Conservation (phyloP, 35 echinoderm and acorn worm genomes). For the Apostichopus japonicus region DNA sequence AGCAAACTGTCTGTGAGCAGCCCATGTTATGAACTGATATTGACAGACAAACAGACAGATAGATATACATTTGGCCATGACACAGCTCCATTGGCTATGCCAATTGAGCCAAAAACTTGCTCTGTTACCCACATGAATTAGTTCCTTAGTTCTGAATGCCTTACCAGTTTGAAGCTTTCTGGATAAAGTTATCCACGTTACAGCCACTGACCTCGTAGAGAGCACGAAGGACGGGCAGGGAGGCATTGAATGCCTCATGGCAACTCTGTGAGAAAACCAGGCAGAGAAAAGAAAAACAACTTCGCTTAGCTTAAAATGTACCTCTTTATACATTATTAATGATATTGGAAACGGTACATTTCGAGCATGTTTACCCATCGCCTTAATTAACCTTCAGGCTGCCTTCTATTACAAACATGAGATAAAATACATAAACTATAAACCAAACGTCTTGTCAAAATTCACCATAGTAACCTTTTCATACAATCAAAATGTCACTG, state of each 20-base stretch:
- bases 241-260: constrained; percentile 87
- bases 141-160: neutral
- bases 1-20: neutral
- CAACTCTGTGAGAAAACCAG: constrained; percentile 57
- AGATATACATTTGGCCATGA: neutral
- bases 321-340: too few species aligned
- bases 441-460: too few species aligned
- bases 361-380: too few species aligned
- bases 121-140: too few species aligned
- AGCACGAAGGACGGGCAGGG: constrained; percentile 81
- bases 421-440: too few species aligned
- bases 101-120: neutral
- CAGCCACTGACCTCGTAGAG: constrained; percentile 84
- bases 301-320: neutral
- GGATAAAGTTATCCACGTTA: constrained; percentile 73
- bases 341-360: too few species aligned
- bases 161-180: constrained; percentile 61
- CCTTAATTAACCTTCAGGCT: too few species aligned
- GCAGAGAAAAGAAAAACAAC: constrained; percentile 25
- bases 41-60: neutral
- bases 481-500: too few species aligned
- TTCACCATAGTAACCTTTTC: too few species aligned
- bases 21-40: neutral
- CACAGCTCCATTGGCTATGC: neutral
- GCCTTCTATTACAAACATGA: too few species aligned